Base-by-base conservation (phyloP, 1,140 invertebrate genomes). In the Sycophila sp. region DNA sequence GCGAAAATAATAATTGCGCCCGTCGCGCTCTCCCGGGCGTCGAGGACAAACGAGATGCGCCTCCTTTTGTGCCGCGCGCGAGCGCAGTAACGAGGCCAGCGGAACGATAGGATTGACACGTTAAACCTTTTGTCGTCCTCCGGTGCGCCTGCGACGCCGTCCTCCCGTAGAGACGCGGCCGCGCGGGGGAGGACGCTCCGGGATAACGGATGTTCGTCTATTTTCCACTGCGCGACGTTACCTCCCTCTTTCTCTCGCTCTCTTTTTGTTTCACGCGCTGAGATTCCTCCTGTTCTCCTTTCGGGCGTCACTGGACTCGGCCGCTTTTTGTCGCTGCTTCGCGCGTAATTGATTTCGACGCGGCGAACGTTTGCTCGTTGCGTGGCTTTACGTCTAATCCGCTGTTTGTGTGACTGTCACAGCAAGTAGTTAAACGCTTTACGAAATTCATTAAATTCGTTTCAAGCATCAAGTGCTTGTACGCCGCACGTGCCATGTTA, bases 1-100 rank as follows among this genome's bases (percentile, higher is more conserved):
- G 40, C 53, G 65, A 67, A 67, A 58, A 58, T 58, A 58, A 67
- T 67, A 67, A 67, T 67, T 47, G 65, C 65, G 32, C 17, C 15
- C 11, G 45, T 60, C 26, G 38, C 17, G 17, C 49, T 28, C n/a
- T 15, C 40, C 10, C 40, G 1, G 4, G 26, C 1, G 11, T n/a
- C 22, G 49, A 17, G 15, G 7, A 30, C 3, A 3, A 13, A 24
- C 7, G 59, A 28, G 42, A 62, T 30, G 47, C 22, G 49, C 34
- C 62, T 55, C 55, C 63, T 55, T 65, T 65, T 55, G 64, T 58
- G 28, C 40, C 26, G 11, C n/a, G 11, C 38, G n/a, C n/a, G n/a
- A n/a, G n/a, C 36, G 51, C 51, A n/a, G 51, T 58, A 67, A 67
- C 51, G 64, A 66, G 64, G 64, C 28, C 64, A 24, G 2, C 49